Percentiles rank a stretch among this genome's conserved stretches.
phyloP scores from a whole-genome alignment of 2,888 invertebrate genomes.

The Brachypterus glaber region DNA sequence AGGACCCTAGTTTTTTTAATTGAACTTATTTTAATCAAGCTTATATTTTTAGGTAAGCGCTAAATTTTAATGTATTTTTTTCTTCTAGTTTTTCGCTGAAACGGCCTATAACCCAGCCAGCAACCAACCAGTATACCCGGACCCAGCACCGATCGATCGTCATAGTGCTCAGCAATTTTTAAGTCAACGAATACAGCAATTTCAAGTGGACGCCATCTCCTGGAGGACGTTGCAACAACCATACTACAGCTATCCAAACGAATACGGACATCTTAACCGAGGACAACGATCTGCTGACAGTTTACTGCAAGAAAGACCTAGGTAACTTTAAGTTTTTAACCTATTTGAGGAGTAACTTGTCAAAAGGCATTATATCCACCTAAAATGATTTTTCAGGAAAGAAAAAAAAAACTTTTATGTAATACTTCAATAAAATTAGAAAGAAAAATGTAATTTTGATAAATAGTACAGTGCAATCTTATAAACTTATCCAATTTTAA shows the following conservation, averaged over 20 bases:
- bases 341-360: too few relatives aligned
- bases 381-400: too few relatives aligned
- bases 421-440: too few relatives aligned
- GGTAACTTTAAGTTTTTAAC: too few relatives aligned
- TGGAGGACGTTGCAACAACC: conserved; percentile 39
- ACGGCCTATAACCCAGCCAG: conserved; percentile 68
- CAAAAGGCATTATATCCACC: too few relatives aligned
- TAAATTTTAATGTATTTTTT: too few relatives aligned
- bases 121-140: conserved; percentile 40
- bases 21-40: too few relatives aligned
- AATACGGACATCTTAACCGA: conserved; percentile 31
- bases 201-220: conserved; percentile 41
- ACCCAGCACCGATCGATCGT: conserved; percentile 25
- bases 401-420: too few relatives aligned
- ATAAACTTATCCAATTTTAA: too few relatives aligned
- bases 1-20: background rate
- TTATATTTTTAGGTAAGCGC: too few relatives aligned
- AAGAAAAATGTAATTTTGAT: too few relatives aligned
- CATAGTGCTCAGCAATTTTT: conserved; percentile 28
- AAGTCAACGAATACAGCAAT: conserved; percentile 24
- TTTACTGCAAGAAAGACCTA: conserved; percentile 20
- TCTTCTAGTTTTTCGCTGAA: conserved; percentile 73
- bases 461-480: too few relatives aligned
- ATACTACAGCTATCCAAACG: conserved; percentile 23
- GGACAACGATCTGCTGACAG: conserved; percentile 27